Conservation (phyloP, 2,797 vertebrate species). For the Tauraco hartlaubi region DNA sequence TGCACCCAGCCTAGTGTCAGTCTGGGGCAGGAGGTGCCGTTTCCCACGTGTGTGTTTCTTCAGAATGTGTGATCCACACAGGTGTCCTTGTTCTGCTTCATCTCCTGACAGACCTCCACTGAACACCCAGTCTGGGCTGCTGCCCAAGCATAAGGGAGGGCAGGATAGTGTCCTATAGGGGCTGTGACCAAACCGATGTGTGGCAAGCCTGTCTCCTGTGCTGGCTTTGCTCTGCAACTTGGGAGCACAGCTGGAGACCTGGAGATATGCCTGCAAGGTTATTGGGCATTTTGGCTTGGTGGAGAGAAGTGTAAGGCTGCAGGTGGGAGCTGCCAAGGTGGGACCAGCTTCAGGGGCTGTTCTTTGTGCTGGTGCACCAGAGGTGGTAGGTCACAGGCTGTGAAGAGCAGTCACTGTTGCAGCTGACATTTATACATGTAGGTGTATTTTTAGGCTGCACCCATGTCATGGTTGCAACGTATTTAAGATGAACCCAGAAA, state of each 20-base stretch:
- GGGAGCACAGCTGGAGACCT: background rate
- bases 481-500: background rate
- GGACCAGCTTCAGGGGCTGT: background rate
- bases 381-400: background rate
- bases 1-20: background rate
- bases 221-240: background rate
- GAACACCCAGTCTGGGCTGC: background rate
- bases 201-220: no score
- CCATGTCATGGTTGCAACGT: background rate
- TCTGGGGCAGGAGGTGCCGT: background rate
- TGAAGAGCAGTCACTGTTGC: background rate
- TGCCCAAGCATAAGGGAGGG: background rate
- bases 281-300: background rate
- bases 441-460: background rate
- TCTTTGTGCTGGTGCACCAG: background rate
- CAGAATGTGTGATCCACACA: background rate
- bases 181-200: background rate
- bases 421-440: background rate
- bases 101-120: background rate
- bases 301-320: background rate
- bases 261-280: background rate
- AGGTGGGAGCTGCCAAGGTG: background rate
- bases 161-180: background rate
- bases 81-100: background rate
- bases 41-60: background rate